Evolutionary conservation across 2,888 invertebrate species (phyloP).

Genomic region (Ophion slaviceki): DNA sequence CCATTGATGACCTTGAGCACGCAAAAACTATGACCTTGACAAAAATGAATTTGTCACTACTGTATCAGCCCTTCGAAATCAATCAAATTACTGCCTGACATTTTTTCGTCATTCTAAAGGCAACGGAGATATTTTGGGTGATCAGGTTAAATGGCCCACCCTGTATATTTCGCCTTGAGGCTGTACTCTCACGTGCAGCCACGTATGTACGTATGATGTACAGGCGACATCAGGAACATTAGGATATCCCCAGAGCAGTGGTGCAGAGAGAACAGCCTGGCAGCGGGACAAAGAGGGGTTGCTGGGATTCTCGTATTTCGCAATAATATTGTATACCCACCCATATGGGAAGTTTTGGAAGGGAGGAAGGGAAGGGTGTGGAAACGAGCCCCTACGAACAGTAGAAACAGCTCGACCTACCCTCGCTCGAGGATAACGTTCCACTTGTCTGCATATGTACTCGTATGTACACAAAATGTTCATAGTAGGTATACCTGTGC

Average conservation of each 20-base stretch:
- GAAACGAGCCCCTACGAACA: conserved; percentile 35
- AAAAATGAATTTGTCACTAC: no score
- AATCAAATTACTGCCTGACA: no score
- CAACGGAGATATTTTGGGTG: no score
- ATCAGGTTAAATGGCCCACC: no score
- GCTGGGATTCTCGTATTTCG: conserved; percentile 44
- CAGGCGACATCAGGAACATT: conserved; percentile 19
- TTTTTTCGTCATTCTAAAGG: no score
- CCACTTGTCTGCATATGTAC: conserved; percentile 6
- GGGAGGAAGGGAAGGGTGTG: no score
- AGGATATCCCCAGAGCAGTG: background rate
- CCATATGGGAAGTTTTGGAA: no score
- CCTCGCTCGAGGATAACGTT: conserved; percentile 31
- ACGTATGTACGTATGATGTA: conserved; percentile 23
- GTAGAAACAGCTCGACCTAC: conserved; percentile 46
- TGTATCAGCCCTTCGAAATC: no score
- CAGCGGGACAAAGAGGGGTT: background rate
- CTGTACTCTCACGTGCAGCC: conserved; percentile 11
- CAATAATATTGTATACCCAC: no score
- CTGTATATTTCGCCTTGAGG: conserved; percentile 15
- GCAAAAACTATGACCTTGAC: no score
- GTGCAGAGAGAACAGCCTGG: conserved; percentile 6
- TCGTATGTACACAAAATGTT: background rate
- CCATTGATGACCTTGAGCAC: no score
- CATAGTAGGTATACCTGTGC: background rate